Evolutionary conservation across 2,797 vertebrate genomes (phyloP).

Genomic region (Protosalanx chinensis): DNA sequence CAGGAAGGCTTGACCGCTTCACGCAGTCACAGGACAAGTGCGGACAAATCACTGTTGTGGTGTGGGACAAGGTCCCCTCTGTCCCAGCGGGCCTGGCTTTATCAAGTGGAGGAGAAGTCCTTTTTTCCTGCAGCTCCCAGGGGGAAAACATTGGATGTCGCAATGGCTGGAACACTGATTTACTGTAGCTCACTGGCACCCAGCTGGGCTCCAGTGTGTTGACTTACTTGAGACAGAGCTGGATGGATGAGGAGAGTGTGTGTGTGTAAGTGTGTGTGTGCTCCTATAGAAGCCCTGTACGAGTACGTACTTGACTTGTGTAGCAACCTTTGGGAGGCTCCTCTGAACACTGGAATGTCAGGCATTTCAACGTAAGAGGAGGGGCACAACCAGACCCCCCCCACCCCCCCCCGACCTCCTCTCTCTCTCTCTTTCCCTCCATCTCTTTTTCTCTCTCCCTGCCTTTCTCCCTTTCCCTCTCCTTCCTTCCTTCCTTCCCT

Average conservation of each 20-base stretch:
- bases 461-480: not conserved
- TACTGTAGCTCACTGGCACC: slow-evolving; percentile 20
- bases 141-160: slow-evolving; percentile 6
- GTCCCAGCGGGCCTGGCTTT: not conserved
- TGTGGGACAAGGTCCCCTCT: not conserved
- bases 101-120: not conserved
- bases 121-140: not conserved
- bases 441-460: not conserved
- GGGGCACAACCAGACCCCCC: not conserved
- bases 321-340: slow-evolving; percentile 27
- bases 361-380: slow-evolving; percentile 35
- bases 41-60: not conserved
- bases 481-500: not conserved
- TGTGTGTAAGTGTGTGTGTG: slow-evolving; percentile 9
- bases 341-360: slow-evolving; percentile 47
- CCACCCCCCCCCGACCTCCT: not conserved
- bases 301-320: slow-evolving; percentile 36
- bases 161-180: slow-evolving; percentile 22
- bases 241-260: not conserved
- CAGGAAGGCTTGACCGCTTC: not conserved
- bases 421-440: not conserved
- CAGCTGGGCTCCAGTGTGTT: slow-evolving; percentile 1
- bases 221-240: not conserved
- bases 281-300: slow-evolving; percentile 11
- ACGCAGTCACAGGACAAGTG: not conserved